phyloP scores from a whole-genome alignment of 2,797 vertebrate species.

The Poecile montanus region DNA sequence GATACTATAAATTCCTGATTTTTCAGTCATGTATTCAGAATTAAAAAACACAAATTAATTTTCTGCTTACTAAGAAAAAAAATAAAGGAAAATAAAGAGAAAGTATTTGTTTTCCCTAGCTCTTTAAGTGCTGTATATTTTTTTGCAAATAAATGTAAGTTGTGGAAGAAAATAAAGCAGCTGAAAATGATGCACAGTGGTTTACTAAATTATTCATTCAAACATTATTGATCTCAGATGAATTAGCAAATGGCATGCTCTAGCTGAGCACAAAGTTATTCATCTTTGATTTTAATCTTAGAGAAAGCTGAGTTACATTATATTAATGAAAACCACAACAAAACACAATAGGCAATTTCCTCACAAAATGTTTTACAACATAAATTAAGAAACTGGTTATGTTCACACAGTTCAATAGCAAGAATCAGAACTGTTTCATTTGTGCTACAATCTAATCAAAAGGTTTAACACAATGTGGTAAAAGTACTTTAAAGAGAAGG shows the following conservation, averaged over 20 bases:
- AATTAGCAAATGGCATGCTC: conserved; percentile 59
- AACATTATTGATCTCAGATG: conserved; percentile 66
- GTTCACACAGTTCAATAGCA: background rate
- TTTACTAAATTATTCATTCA: conserved; percentile 72
- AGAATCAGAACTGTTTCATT: background rate
- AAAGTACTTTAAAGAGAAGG: background rate
- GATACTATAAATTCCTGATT: background rate
- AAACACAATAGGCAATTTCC: conserved; percentile 38
- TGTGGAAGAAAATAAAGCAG: conserved; percentile 32
- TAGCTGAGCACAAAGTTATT: conserved; percentile 39
- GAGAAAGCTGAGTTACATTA: conserved; percentile 4
- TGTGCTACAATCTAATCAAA: background rate
- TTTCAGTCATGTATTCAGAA: background rate
- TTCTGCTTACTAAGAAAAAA: background rate
- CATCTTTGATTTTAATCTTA: conserved; percentile 64
- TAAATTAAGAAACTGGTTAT: conserved; percentile 13
- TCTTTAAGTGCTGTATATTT: background rate
- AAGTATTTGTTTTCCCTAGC: background rate
- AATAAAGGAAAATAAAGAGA: background rate
- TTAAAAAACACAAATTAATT: background rate
- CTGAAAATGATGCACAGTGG: background rate
- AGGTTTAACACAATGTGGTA: background rate
- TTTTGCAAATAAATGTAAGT: background rate
- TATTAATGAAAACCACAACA: conserved; percentile 46
- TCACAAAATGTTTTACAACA: conserved; percentile 24